phyloP scores from a whole-genome alignment of 2,113 vertebrate species.

The Pipa parva region DNA sequence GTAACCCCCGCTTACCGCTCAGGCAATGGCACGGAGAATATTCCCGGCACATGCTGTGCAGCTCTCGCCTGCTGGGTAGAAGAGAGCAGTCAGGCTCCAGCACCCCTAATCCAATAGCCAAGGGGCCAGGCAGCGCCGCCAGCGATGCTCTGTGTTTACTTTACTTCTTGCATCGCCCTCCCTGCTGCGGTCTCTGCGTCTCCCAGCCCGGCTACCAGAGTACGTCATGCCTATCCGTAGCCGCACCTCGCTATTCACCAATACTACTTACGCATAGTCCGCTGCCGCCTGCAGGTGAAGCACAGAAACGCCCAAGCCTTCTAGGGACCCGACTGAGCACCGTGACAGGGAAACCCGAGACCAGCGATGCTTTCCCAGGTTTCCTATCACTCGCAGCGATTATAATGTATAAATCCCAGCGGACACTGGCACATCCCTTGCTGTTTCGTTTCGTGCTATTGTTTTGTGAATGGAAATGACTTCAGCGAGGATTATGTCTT shows the following conservation, averaged over 20 bases:
- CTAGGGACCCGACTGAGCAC: neutral
- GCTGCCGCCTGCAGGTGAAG: slow-evolving; percentile 2
- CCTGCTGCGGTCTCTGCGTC: slow-evolving; percentile 44
- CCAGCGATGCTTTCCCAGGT: no score
- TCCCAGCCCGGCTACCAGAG: slow-evolving; percentile 48
- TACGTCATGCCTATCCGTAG: slow-evolving; percentile 55
- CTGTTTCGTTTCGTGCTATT: no score
- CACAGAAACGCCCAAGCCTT: neutral
- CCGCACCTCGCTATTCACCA: slow-evolving; percentile 51
- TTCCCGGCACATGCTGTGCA: slow-evolving; percentile 25
- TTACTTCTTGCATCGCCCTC: slow-evolving; percentile 47
- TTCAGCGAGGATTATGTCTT: no score
- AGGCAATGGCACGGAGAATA: neutral
- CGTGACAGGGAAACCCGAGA: no score
- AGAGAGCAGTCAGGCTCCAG: slow-evolving; percentile 4
- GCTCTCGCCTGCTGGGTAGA: neutral
- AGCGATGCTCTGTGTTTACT: slow-evolving; percentile 29
- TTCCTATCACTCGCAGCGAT: no score
- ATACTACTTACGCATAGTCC: slow-evolving; percentile 50
- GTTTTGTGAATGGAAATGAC: no score
- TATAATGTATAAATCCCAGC: no score
- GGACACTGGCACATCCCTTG: no score
- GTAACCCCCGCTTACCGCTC: slow-evolving; percentile 19
- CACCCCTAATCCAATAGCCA: slow-evolving; percentile 15
- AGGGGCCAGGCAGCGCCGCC: slow-evolving; percentile 33